These are phyloP conservation scores for Apodemia mormo DNA, from an alignment of 2,888 invertebrate genomes.

Conservation along the genomic window DNA sequence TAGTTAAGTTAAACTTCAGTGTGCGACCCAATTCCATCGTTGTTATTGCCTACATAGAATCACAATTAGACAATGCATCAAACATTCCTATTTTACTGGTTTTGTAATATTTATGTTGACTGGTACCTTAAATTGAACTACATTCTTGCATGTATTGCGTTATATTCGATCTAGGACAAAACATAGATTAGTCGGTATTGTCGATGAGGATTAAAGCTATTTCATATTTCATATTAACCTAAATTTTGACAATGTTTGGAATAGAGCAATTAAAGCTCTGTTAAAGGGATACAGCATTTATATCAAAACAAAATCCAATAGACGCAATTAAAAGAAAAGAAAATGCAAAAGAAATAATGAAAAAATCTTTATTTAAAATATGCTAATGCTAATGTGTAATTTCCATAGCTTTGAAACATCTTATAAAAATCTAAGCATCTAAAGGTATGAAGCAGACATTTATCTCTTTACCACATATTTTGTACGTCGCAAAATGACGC, in stretches of 20 bases:
- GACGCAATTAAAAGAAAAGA: too few relatives aligned
- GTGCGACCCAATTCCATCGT: neutral
- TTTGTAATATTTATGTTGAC: slow-evolving; percentile 12
- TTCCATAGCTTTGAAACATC: too few relatives aligned
- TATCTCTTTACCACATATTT: neutral
- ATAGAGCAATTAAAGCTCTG: too few relatives aligned
- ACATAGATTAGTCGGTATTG: neutral
- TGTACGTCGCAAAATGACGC: neutral
- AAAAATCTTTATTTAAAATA: too few relatives aligned
- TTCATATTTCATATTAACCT: neutral
- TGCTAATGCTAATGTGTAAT: too few relatives aligned
- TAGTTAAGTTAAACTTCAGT: slow-evolving; percentile 1
- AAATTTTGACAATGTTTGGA: neutral
- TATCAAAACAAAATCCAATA: too few relatives aligned
- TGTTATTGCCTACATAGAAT: slow-evolving; percentile 8
- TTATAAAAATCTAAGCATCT: too few relatives aligned
- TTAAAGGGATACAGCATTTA: too few relatives aligned
- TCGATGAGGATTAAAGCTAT: neutral
- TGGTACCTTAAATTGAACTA: slow-evolving; percentile 14
- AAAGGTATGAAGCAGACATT: too few relatives aligned
- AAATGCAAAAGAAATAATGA: too few relatives aligned
- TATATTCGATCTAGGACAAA: slow-evolving; percentile 3
- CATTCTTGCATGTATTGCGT: slow-evolving; percentile 17
- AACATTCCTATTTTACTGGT: slow-evolving; percentile 16
- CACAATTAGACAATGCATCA: slow-evolving; percentile 14